Evolutionary conservation across 1,140 invertebrate species (phyloP), one percentile per base, ranked within the genome.

Genomic region (Luehdorfia chinensis): DNA sequence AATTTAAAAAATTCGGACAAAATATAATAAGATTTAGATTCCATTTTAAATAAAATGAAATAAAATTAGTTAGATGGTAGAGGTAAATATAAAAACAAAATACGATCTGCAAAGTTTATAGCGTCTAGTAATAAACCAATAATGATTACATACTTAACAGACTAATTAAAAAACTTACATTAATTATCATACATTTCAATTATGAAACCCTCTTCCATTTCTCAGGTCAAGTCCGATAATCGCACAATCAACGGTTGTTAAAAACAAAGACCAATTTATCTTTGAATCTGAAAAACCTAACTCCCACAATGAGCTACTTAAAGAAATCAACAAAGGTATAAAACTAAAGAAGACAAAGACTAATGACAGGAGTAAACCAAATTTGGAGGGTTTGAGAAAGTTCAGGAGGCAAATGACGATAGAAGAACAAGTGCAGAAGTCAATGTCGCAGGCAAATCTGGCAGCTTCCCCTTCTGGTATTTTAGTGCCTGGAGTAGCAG

Each of bases 331-430:
- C 68, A 78, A 88, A 36, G 95, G 95, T 19, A 88, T 96, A 0
- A 91, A 88, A 66, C 84, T 97, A 43, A 95, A 94, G 66, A 92
- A 90, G 46, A 92, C 92, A 0, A 92, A 91, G 76, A 94, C 92
- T 11, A 96, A 97, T 70, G 95, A 97, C 66, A 91, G 95, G 58
- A 96, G 94, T 66, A 95, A 91, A 83, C 95, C 95, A 1, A 90
- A 94, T 44, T 79, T 97, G 33, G 91, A 93, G 79, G 95, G 95
- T 11, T 84, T 97, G 32, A 90, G 94, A 28, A 96, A 96, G 80
- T 95, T 97, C 73, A 89, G 95, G 44, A 89, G 94, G 57, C 95
- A 96, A 79, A 90, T 95, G 89, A 96, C 95, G 1, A 94, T 96
- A 54, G 94, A 96, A 66, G 95, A 96, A 75, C 93, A 95, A 80